Percentiles rank a stretch among this genome's conserved stretches.
Conservation (phyloP, 1,140 invertebrate genomes). For the Bombyx mandarina region DNA sequence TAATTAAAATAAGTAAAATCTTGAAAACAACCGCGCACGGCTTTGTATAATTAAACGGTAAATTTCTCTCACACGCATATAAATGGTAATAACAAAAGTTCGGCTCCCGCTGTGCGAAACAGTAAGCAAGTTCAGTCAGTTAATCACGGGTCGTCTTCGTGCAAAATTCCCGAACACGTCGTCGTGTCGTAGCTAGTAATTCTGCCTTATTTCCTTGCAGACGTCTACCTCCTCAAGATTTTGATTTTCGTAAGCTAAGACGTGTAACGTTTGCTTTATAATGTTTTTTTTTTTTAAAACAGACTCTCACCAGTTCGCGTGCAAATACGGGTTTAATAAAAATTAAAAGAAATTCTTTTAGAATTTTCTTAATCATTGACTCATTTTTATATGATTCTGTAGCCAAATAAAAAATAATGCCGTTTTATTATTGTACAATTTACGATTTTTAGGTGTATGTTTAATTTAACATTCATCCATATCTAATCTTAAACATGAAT, state of each 20-base stretch:
- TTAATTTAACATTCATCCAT: too few species aligned
- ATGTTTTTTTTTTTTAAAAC: too few species aligned
- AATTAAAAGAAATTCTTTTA: too few species aligned
- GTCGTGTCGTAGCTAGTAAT: conserved; percentile 1
- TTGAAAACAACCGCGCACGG: conserved; percentile 19
- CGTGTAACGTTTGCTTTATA: too few species aligned
- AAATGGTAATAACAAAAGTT: conserved; percentile 48
- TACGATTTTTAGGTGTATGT: too few species aligned
- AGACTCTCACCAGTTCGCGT: too few species aligned
- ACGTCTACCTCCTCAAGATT: background rate
- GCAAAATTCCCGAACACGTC: background rate
- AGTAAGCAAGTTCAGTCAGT: conserved; percentile 33
- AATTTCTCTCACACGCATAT: conserved; percentile 29
- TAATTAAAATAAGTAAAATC: conserved; percentile 21
- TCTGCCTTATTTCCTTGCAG: conserved; percentile 1
- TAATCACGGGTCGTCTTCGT: conserved; percentile 35
- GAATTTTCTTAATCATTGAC: too few species aligned
- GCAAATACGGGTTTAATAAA: too few species aligned
- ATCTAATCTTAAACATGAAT: too few species aligned
- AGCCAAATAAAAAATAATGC: too few species aligned
- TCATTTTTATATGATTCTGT: too few species aligned
- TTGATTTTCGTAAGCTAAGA: background rate
- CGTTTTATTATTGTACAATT: too few species aligned
- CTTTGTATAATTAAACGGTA: conserved; percentile 37
- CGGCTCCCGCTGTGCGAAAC: conserved; percentile 29